These are phyloP conservation scores for Microdon myrmicae DNA, from an alignment of 2,888 invertebrate genomes.

Conservation along the genomic window DNA sequence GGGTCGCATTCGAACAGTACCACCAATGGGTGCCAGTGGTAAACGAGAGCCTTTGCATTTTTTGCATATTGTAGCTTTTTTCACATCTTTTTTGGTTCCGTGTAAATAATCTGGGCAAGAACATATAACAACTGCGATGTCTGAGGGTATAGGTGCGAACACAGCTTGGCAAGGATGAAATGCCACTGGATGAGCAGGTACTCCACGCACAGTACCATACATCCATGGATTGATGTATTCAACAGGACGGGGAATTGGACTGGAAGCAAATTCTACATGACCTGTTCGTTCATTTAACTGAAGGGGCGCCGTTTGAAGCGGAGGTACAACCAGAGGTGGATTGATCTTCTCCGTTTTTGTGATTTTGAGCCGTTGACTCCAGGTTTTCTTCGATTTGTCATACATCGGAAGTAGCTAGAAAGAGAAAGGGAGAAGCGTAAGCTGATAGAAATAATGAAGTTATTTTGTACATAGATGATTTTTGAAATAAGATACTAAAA, in stretches of 20 bases:
- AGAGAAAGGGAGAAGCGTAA: slow-evolving; percentile 7
- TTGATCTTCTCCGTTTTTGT: slow-evolving; percentile 69
- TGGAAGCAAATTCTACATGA: slow-evolving; percentile 66
- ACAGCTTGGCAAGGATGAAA: slow-evolving; percentile 59
- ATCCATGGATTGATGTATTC: slow-evolving; percentile 87
- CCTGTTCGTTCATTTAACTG: slow-evolving; percentile 34
- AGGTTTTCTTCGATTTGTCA: slow-evolving; percentile 72
- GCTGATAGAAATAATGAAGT: slow-evolving; percentile 10
- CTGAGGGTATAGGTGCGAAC: slow-evolving; percentile 68
- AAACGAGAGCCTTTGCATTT: slow-evolving; percentile 85
- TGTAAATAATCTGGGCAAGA: slow-evolving; percentile 83
- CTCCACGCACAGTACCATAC: slow-evolving; percentile 78
- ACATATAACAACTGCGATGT: slow-evolving; percentile 77
- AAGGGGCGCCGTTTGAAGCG: slow-evolving; percentile 50
- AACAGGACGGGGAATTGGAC: slow-evolving; percentile 83
- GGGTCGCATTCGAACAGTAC: slow-evolving; percentile 72
- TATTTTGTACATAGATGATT: neutral
- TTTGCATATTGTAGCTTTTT: slow-evolving; percentile 81
- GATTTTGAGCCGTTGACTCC: slow-evolving; percentile 77
- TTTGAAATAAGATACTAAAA: neutral
- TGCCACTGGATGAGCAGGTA: slow-evolving; percentile 67
- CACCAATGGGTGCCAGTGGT: slow-evolving; percentile 77
- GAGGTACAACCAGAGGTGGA: slow-evolving; percentile 62
- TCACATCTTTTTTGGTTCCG: slow-evolving; percentile 79
- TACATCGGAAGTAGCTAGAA: slow-evolving; percentile 62